Conservation (phyloP, 2,797 vertebrate species). For the Lagocephalus sceleratus region DNA sequence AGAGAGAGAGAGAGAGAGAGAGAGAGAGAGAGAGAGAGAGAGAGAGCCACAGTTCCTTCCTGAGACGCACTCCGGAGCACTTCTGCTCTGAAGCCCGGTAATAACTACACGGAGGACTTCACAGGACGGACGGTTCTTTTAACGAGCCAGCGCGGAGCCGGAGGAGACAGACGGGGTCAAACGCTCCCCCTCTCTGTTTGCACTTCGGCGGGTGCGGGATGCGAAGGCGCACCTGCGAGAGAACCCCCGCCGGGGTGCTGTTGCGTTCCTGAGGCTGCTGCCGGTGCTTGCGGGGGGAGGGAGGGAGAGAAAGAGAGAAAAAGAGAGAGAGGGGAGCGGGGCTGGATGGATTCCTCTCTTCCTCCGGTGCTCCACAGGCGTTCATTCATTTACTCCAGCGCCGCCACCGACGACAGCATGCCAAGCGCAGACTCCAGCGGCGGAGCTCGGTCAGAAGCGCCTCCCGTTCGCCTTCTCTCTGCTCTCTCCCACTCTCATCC, state of each 20-base stretch:
- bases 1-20: conserved; percentile 6
- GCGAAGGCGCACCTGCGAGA: conserved; percentile 41
- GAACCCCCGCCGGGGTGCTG: conserved; percentile 20
- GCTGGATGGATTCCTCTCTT: conserved; percentile 47
- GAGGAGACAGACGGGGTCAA: conserved; percentile 10
- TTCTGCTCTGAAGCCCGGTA: conserved; percentile 21
- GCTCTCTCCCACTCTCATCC: neutral
- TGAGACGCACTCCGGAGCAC: conserved; percentile 24
- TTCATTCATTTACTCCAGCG: conserved; percentile 53
- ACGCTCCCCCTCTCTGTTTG: conserved; percentile 15
- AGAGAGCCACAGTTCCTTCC: neutral
- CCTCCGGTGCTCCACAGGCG: conserved; percentile 59
- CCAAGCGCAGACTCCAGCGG: conserved; percentile 48
- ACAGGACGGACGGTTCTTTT: too few relatives aligned
- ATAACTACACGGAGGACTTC: neutral
- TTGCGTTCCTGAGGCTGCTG: conserved; percentile 35
- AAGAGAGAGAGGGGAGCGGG: conserved; percentile 9
- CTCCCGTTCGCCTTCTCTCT: conserved; percentile 2
- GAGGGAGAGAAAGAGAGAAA: conserved; percentile 4
- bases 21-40: conserved; percentile 4
- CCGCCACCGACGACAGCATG: conserved; percentile 49
- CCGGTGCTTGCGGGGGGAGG: conserved; percentile 30
- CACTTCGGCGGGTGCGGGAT: conserved; percentile 23
- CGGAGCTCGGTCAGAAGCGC: conserved; percentile 48
- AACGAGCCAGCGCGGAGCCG: neutral